Evolutionary conservation across 1,140 invertebrate species (phyloP).

Genomic region (Macrocentrus cingulum): DNA sequence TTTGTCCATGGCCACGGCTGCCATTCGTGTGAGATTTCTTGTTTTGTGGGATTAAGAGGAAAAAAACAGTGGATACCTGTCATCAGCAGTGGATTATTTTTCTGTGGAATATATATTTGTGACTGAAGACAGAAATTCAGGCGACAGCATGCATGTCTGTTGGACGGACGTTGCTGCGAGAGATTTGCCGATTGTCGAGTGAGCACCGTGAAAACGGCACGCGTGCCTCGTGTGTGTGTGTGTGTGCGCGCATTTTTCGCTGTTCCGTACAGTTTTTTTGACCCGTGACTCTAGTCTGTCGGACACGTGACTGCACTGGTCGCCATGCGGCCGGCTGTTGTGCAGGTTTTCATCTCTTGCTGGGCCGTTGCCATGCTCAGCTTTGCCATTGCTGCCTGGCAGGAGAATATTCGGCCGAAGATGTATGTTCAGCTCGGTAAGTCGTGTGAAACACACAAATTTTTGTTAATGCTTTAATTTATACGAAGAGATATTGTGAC

Average conservation of each 20-base stretch:
- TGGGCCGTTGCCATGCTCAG: conserved; percentile 42
- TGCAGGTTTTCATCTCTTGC: conserved; percentile 28
- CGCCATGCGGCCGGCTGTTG: conserved; percentile 24
- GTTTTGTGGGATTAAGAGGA: neutral
- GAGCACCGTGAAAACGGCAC: conserved; percentile 4
- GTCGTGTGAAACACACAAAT: conserved; percentile 49
- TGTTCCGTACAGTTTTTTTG: neutral
- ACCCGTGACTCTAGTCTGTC: neutral
- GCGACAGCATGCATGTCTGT: conserved; percentile 32
- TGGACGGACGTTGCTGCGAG: conserved; percentile 28
- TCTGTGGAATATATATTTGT: too few species aligned
- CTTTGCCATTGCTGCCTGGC: conserved; percentile 65
- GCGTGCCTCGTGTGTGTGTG: conserved; percentile 3
- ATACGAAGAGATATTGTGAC: too few species aligned
- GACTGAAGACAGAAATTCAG: conserved; percentile 5
- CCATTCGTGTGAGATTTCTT: neutral
- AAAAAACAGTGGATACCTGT: neutral
- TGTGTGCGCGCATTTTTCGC: neutral
- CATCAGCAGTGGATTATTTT: too few species aligned
- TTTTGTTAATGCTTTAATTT: too few species aligned
- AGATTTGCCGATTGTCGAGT: conserved; percentile 28
- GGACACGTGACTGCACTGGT: conserved; percentile 10
- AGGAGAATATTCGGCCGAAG: conserved; percentile 84
- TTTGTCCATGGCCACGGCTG: conserved; percentile 18
- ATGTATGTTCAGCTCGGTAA: conserved; percentile 85